Conservation (phyloP, 2,113 vertebrate genomes). For the Drymodes brunneopygia region DNA sequence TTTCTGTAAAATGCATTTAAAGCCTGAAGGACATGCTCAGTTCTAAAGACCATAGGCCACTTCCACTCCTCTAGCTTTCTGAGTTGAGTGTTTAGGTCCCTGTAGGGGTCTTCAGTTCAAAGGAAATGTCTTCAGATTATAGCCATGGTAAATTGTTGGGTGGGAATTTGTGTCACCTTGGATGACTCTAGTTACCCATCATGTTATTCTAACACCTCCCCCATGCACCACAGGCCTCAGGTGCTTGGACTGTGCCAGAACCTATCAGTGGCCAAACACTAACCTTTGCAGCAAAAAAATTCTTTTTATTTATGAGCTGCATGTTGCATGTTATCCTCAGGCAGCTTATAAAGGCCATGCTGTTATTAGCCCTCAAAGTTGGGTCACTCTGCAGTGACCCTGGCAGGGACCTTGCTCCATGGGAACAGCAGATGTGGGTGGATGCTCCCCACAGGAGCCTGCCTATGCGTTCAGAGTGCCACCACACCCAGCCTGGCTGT, state of each 20-base stretch:
- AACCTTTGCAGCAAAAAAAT: background rate
- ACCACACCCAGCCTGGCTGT: background rate
- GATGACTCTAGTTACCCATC: background rate
- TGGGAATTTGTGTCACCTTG: background rate
- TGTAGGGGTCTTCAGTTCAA: background rate
- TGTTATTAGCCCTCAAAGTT: background rate
- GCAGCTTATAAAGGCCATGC: background rate
- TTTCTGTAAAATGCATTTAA: background rate
- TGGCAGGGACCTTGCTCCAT: background rate
- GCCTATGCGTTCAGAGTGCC: fast-evolving
- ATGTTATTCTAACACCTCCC: background rate
- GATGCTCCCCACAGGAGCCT: background rate
- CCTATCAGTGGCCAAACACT: background rate
- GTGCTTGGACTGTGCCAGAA: background rate
- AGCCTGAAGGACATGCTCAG: background rate
- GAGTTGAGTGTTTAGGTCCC: background rate
- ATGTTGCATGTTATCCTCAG: background rate
- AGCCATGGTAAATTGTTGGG: background rate
- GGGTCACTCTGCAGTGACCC: background rate
- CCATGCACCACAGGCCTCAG: background rate
- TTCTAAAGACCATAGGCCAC: background rate
- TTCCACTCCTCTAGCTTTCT: background rate
- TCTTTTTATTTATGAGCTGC: background rate
- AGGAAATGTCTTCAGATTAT: background rate
- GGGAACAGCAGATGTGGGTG: background rate